These are phyloP conservation scores for Lasioglossum pauxillum DNA, from an alignment of 2,888 invertebrate species.

Conservation along the genomic window DNA sequence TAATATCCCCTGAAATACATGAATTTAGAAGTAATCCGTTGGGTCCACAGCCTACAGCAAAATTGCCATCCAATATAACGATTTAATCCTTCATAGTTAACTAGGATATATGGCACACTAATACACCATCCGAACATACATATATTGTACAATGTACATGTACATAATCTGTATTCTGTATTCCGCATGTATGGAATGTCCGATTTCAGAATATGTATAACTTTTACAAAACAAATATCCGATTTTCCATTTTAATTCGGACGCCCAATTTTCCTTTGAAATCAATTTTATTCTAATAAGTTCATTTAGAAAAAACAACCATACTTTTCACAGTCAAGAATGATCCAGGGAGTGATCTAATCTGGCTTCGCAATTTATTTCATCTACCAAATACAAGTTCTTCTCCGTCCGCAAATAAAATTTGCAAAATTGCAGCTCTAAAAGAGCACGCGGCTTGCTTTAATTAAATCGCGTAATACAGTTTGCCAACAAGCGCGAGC, in stretches of 20 bases:
- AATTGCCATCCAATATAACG: conserved; percentile 1
- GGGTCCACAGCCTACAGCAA: neutral
- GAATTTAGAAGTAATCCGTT: neutral
- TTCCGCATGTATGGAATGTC: no score
- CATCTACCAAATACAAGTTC: neutral
- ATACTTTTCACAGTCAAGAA: neutral
- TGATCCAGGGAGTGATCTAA: neutral
- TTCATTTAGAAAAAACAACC: neutral
- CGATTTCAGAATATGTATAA: no score
- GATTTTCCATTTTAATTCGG: no score
- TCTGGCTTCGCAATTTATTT: neutral
- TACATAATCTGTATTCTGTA: no score
- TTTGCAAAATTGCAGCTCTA: neutral
- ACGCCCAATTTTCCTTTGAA: no score
- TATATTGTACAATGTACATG: no score
- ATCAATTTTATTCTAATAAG: no score
- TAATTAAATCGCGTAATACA: neutral
- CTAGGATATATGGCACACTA: neutral
- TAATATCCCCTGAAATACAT: neutral
- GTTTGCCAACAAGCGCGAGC: neutral
- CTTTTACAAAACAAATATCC: no score
- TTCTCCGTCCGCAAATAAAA: neutral
- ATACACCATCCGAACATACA: neutral
- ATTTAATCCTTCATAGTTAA: neutral
- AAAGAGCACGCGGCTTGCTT: neutral